Percentiles rank a stretch among this genome's conserved stretches.
These are phyloP conservation scores for Nymphicus hollandicus DNA, from an alignment of 2,113 vertebrate species.

Conservation along the genomic window DNA sequence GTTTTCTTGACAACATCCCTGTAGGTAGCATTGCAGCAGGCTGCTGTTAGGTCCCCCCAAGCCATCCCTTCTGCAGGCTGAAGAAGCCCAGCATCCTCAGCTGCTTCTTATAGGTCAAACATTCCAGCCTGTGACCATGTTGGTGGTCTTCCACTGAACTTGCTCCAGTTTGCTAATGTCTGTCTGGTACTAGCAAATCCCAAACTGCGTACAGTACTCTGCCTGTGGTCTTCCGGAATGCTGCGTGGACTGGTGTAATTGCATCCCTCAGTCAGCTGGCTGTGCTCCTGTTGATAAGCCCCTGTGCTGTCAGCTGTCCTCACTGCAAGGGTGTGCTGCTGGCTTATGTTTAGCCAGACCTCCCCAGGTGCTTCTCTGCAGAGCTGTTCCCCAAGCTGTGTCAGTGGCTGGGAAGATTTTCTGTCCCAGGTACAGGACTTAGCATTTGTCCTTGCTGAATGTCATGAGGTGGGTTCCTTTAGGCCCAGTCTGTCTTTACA, in stretches of 20 bases:
- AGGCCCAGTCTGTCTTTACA: fast-evolving
- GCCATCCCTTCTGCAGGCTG: background rate
- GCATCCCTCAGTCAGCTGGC: background rate
- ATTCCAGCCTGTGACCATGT: background rate
- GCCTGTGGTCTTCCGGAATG: background rate
- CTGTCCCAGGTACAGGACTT: background rate
- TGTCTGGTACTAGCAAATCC: background rate
- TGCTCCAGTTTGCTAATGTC: background rate
- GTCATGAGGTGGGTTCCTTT: background rate
- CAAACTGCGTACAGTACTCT: background rate
- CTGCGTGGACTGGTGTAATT: background rate
- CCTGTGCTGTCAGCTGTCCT: fast-evolving
- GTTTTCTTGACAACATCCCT: background rate
- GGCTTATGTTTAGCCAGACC: fast-evolving
- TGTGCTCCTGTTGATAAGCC: background rate
- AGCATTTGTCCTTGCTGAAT: background rate
- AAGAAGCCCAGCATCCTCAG: background rate
- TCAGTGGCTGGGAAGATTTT: background rate
- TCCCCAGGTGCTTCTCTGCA: background rate
- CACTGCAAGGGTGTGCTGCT: background rate
- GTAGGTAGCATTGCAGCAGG: background rate
- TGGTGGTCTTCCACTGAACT: background rate
- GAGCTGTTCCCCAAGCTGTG: background rate
- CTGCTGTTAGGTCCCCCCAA: background rate
- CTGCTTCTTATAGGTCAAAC: background rate